These are phyloP conservation scores for Thryonomys swinderianus DNA, from an alignment of 2,113 vertebrate species.

Conservation along the genomic window DNA sequence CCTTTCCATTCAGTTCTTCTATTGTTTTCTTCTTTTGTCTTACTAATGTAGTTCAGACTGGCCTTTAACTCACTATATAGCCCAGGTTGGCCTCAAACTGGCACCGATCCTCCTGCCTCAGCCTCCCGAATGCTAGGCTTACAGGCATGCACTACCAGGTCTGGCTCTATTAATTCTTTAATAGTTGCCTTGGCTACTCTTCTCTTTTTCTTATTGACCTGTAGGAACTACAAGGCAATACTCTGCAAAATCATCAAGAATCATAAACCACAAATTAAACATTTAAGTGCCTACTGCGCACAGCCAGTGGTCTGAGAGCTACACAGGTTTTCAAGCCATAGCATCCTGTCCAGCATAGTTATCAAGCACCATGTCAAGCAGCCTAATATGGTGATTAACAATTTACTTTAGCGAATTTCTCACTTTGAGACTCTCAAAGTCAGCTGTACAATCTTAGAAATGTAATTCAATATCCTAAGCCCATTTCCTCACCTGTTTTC, in stretches of 20 bases:
- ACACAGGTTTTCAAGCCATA: constrained; percentile 63
- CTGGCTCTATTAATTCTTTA: constrained; percentile 47
- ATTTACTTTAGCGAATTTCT: constrained; percentile 50
- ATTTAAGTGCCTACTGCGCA: constrained; percentile 67
- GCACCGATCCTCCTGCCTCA: too few species aligned
- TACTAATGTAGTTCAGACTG: too few species aligned
- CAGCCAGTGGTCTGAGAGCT: constrained; percentile 48
- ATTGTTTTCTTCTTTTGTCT: too few species aligned
- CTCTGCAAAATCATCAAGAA: constrained; percentile 58
- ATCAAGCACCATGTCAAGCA: constrained; percentile 55
- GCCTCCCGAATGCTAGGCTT: too few species aligned
- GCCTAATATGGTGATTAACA: constrained; percentile 48
- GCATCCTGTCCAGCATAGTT: constrained; percentile 51
- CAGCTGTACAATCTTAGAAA: not conserved
- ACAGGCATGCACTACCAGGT: too few species aligned
- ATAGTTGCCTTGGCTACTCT: constrained; percentile 5
- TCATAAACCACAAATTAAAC: constrained; percentile 68
- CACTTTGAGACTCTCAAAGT: constrained; percentile 38
- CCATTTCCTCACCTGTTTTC: constrained; percentile 29
- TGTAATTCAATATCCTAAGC: constrained; percentile 46
- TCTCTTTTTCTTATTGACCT: constrained; percentile 53
- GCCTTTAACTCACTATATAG: too few species aligned
- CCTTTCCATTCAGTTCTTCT: constrained; percentile 43
- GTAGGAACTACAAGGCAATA: constrained; percentile 53
- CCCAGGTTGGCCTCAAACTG: too few species aligned